These are phyloP conservation scores for Bedellia somnulentella DNA, from an alignment of 2,888 invertebrate species.

Conservation along the genomic window DNA sequence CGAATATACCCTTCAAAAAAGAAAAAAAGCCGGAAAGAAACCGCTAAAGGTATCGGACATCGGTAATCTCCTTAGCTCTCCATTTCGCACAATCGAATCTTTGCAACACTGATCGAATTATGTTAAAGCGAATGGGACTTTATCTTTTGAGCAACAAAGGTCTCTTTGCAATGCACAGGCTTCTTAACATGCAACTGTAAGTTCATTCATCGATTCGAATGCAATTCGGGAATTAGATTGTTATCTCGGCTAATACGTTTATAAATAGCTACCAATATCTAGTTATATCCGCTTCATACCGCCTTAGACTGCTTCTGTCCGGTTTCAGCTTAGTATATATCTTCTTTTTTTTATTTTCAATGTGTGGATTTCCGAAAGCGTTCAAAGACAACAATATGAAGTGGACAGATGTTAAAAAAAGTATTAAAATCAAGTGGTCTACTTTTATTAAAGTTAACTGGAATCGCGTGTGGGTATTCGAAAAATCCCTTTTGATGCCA, in stretches of 20 bases:
- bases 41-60: slow-evolving; percentile 20
- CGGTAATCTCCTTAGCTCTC: slow-evolving; percentile 22
- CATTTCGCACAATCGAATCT: slow-evolving; percentile 8
- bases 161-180: too few species aligned
- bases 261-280: slow-evolving; percentile 26
- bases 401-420: too few species aligned
- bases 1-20: too few species aligned
- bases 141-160: too few species aligned
- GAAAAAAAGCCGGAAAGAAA: slow-evolving; percentile 22
- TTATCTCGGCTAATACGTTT: slow-evolving; percentile 35
- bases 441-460: too few species aligned
- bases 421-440: too few species aligned
- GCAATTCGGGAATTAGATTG: slow-evolving; percentile 39
- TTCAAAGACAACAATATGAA: too few species aligned
- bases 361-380: too few species aligned
- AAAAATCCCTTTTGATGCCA: too few species aligned
- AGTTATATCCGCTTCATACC: slow-evolving; percentile 21
- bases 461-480: too few species aligned
- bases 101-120: background rate
- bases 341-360: background rate
- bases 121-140: too few species aligned
- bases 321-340: background rate
- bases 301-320: background rate
- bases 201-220: slow-evolving; percentile 13
- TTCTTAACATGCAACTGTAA: slow-evolving; percentile 2